These are phyloP conservation scores for Marronus borbonicus DNA, from an alignment of 2,888 invertebrate genomes.

Conservation along the genomic window DNA sequence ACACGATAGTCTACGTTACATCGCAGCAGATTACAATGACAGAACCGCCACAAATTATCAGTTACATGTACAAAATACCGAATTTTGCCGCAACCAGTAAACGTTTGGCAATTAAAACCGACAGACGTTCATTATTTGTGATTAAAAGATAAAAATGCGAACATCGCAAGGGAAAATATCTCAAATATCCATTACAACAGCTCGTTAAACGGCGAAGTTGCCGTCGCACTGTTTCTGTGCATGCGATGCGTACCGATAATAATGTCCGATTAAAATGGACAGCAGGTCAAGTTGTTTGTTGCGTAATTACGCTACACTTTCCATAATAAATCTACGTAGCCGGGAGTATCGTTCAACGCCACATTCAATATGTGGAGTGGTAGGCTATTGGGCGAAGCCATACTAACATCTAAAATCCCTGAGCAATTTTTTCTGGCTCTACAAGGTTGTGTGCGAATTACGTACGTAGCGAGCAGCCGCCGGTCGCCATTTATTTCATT, in stretches of 20 bases:
- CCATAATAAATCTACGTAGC: constrained; percentile 23
- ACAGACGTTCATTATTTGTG: constrained; percentile 18
- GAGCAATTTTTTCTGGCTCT: constrained; percentile 33
- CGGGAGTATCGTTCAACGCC: constrained; percentile 1
- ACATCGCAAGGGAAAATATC: background rate
- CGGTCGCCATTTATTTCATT: background rate
- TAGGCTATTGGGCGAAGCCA: constrained; percentile 43
- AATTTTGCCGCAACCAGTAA: background rate
- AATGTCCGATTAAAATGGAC: background rate
- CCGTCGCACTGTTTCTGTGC: background rate
- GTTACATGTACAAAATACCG: background rate
- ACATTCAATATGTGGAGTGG: constrained; percentile 28
- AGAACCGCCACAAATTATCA: background rate
- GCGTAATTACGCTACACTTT: constrained; percentile 1
- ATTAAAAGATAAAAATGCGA: constrained; percentile 9
- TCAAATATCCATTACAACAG: background rate
- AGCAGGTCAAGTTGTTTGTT: background rate
- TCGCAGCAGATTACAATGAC: background rate
- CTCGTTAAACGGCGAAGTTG: too few relatives aligned
- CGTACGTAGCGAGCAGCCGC: background rate
- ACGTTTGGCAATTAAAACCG: constrained; percentile 16
- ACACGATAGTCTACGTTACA: too few relatives aligned
- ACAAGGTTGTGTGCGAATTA: constrained; percentile 38
- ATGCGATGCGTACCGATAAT: background rate
- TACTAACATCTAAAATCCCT: constrained; percentile 34